These are phyloP conservation scores for Vicugna pacos DNA, from an alignment of 2,113 vertebrate genomes.

Conservation along the genomic window DNA sequence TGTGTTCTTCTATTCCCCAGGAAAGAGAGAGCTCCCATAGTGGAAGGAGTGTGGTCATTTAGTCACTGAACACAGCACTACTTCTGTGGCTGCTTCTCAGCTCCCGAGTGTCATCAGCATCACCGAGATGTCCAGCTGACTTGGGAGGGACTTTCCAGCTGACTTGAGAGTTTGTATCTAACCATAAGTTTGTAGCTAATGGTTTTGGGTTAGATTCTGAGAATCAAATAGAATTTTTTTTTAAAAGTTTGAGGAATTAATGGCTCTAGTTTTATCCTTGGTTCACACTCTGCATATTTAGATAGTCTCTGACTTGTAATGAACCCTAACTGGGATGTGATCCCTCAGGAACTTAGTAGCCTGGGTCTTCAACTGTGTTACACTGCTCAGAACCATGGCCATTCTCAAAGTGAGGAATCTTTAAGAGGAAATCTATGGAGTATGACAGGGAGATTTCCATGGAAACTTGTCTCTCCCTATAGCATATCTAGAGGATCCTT, in stretches of 20 bases:
- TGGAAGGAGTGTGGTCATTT: conserved; percentile 94
- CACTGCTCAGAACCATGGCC: background rate
- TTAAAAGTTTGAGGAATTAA: background rate
- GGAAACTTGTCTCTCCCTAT: background rate
- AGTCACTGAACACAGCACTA: conserved; percentile 39
- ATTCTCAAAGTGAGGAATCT: conserved; percentile 44
- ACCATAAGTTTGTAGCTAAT: background rate
- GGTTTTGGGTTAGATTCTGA: conserved; percentile 35
- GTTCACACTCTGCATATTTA: background rate
- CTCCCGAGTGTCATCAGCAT: background rate
- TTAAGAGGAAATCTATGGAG: conserved; percentile 53
- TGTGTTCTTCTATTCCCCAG: conserved; percentile 83
- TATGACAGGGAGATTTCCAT: background rate
- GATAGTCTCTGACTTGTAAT: background rate
- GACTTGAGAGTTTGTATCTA: background rate
- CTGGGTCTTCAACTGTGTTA: background rate
- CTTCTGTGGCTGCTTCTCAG: background rate
- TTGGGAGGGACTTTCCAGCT: conserved; percentile 1
- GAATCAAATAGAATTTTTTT: conserved; percentile 44
- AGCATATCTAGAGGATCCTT: background rate
- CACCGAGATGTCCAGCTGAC: conserved; percentile 25
- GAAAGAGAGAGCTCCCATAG: conserved; percentile 95
- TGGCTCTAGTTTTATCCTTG: background rate
- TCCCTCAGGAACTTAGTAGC: background rate
- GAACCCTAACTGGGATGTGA: background rate